phyloP scores from a whole-genome alignment of 2,888 invertebrate species.

The Ormyrus labotus region DNA sequence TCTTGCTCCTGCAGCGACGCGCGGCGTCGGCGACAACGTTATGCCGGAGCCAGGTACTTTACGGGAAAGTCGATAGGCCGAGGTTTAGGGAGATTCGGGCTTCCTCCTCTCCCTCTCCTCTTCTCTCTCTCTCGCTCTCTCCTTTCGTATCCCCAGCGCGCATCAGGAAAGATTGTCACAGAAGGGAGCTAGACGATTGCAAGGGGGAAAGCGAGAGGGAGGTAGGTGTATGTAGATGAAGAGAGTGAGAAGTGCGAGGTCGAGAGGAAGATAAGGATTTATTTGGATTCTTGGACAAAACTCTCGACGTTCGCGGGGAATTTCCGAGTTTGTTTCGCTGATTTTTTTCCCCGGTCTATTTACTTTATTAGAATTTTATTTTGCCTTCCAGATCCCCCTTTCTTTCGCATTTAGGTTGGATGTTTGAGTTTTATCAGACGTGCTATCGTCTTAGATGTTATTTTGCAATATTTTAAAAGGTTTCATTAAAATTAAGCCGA shows the following conservation, averaged over 20 bases:
- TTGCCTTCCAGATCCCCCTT: no score
- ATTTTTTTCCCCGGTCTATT: no score
- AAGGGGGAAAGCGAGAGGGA: neutral
- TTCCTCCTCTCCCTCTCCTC: neutral
- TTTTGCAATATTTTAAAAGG: no score
- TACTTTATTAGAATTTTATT: no score
- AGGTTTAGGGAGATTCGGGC: slow-evolving; percentile 59
- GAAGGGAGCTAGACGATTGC: neutral
- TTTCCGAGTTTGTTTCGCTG: no score
- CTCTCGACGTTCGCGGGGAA: neutral
- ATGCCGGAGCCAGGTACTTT: slow-evolving; percentile 43
- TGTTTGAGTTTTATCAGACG: no score
- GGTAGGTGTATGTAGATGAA: slow-evolving; percentile 23
- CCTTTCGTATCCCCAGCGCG: slow-evolving; percentile 5
- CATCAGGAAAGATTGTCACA: slow-evolving; percentile 23
- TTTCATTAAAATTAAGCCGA: no score
- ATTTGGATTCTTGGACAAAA: slow-evolving; percentile 36
- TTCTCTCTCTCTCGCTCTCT: slow-evolving; percentile 1
- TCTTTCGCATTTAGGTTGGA: no score
- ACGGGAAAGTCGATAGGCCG: slow-evolving; percentile 60
- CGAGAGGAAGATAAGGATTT: slow-evolving; percentile 29
- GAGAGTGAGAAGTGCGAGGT: neutral
- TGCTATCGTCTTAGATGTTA: no score
- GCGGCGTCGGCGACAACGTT: slow-evolving; percentile 2
- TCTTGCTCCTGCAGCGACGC: slow-evolving; percentile 2